A percentile compares a stretch with the other conserved stretches of the same genome.
Evolutionary conservation across 2,113 vertebrate species (phyloP).

Genomic region (Vimba vimba): DNA sequence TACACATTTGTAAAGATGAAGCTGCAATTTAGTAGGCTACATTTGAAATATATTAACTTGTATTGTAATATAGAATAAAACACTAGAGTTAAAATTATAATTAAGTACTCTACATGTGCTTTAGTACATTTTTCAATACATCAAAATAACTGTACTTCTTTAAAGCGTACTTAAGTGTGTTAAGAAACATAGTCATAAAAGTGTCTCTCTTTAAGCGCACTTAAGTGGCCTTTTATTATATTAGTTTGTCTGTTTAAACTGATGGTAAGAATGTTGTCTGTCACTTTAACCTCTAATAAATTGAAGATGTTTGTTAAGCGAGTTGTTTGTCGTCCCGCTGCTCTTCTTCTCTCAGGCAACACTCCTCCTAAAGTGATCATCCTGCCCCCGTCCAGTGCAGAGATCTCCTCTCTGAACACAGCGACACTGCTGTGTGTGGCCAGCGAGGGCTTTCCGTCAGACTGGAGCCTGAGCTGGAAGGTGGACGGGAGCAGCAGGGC

Average conservation of each 20-base stretch:
- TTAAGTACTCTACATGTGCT: too few species aligned
- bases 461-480: constrained; percentile 63
- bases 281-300: background rate
- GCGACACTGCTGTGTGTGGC: constrained; percentile 68
- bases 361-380: constrained; percentile 60
- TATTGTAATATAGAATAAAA: too few species aligned
- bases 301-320: background rate
- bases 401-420: constrained; percentile 52
- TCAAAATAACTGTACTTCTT: too few species aligned
- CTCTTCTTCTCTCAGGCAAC: background rate
- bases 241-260: background rate
- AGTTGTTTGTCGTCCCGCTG: background rate
- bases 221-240: too few species aligned
- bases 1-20: too few species aligned
- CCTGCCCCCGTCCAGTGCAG: constrained; percentile 62
- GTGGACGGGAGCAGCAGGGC: constrained; percentile 50
- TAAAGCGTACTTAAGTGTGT: too few species aligned
- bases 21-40: too few species aligned
- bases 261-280: background rate
- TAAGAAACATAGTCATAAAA: too few species aligned
- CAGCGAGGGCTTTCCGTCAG: constrained; percentile 62
- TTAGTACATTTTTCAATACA: too few species aligned
- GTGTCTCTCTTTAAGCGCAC: too few species aligned
- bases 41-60: too few species aligned
- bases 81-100: too few species aligned